Evolutionary conservation across 2,797 vertebrate genomes (phyloP), one percentile per base, ranked within the genome.

Genomic region (Cottoperca gobio): DNA sequence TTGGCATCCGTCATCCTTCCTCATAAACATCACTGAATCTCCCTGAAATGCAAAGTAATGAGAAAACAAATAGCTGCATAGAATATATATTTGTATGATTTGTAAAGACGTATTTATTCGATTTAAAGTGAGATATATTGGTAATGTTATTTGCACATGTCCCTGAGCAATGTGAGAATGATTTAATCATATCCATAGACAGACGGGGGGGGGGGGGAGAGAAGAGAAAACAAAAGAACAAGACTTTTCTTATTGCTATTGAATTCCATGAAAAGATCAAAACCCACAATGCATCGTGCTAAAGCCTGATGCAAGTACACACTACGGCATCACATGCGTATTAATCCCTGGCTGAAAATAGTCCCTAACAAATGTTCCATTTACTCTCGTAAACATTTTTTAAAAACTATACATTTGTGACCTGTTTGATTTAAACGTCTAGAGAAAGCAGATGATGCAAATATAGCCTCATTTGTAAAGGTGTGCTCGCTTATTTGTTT

Each of bases 101-200:
- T 52, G 37, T 26, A 54, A 31, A 52, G 46, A 24, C 45, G 53
- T n/a, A n/a, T 60, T 54, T 21, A 59, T 62, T 61, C 8, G 63
- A 57, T 48, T 31, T 26, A 26, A 60, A 40, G 23, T 31, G 17
- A 68, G 40, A 66, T 13, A 19, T 48, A 33, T 23, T 6, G n/a
- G 16, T 37, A 13, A 76, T 53, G 39, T 8, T 58, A 73, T 87
- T 71, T 69, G 19, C 23, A 19, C 28, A 62, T 61, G 49, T 37
- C 35, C 55, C 62, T 46, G 7, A 43, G 59, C 48, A 49, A 19
- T 19, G 45, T 62, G 53, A 70, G 31, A 46, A 50, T 23, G 53
- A 62, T 59, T 48, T 49, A 14, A 86, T 72, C 21, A 8, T 49
- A 31, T 3, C 23, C 76, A 62, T 73, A 53, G 40, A 73, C 23